A percentile compares a stretch with the other conserved stretches of the same genome.
Evolutionary conservation across 2,113 vertebrate species (phyloP).

Genomic region (Sciurus niger): DNA sequence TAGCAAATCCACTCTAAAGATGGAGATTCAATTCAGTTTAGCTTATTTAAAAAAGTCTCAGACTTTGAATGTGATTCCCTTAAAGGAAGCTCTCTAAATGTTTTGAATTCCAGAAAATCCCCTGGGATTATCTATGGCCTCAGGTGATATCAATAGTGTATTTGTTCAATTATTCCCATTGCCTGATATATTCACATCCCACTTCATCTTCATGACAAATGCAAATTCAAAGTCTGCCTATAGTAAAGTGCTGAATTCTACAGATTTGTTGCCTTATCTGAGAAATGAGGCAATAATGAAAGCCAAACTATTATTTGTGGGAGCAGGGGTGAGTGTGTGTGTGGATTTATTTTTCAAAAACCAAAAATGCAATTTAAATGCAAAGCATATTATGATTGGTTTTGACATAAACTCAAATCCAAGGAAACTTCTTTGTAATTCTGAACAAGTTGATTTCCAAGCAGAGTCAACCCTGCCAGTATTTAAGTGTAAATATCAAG

Average conservation of each 20-base stretch:
- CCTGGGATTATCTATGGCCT: neutral
- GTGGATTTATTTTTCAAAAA: constrained; percentile 43
- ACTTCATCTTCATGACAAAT: constrained; percentile 9
- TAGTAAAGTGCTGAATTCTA: neutral
- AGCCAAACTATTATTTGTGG: neutral
- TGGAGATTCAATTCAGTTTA: neutral
- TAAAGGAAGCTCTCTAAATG: neutral
- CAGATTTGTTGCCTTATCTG: constrained; percentile 12
- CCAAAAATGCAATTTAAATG: neutral
- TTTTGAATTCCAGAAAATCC: constrained; percentile 35
- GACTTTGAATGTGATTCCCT: neutral
- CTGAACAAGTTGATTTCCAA: constrained; percentile 8
- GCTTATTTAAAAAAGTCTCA: neutral
- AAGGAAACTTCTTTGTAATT: neutral
- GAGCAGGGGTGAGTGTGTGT: neutral
- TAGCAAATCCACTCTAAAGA: neutral
- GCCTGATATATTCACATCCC: neutral
- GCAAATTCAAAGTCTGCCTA: neutral
- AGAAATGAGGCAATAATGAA: neutral
- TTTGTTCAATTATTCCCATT: constrained; percentile 59
- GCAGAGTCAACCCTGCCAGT: neutral
- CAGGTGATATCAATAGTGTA: neutral
- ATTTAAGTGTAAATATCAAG: constrained; percentile 7
- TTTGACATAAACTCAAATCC: constrained; percentile 55
- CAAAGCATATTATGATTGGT: neutral